These are phyloP conservation scores for Electrophaes corylata DNA, from an alignment of 2,888 invertebrate genomes.

Conservation along the genomic window DNA sequence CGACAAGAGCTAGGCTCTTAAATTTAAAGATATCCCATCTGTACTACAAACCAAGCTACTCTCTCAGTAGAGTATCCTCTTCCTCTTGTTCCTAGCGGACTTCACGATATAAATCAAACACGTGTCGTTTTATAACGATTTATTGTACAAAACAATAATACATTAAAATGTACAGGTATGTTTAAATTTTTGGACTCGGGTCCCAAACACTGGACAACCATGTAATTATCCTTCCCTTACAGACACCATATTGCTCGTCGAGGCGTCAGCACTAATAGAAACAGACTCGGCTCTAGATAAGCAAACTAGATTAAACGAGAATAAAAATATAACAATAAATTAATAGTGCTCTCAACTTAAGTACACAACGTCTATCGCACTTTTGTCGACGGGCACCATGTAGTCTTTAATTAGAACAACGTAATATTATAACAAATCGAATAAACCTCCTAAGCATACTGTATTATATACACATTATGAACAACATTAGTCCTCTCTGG, in stretches of 20 bases:
- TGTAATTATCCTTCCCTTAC: conserved; percentile 81
- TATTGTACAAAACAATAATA: conserved; percentile 86
- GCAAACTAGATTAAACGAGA: conserved; percentile 81
- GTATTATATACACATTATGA: conserved; percentile 84
- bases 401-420: conserved; percentile 83
- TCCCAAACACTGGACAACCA: conserved; percentile 82
- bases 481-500: conserved; percentile 77
- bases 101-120: conserved; percentile 56
- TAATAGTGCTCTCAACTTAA: conserved; percentile 82
- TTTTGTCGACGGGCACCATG: conserved; percentile 84
- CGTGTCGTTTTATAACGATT: conserved; percentile 82
- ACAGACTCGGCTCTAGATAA: conserved; percentile 81
- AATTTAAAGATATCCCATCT: too few species aligned
- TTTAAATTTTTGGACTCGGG: conserved; percentile 82
- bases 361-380: conserved; percentile 83
- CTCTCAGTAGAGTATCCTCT: too few species aligned
- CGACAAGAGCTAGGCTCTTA: too few species aligned
- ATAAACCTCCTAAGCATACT: conserved; percentile 83
- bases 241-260: conserved; percentile 84
- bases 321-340: conserved; percentile 83
- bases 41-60: too few species aligned
- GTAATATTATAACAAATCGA: conserved; percentile 82
- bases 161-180: conserved; percentile 86
- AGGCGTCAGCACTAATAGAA: conserved; percentile 83
- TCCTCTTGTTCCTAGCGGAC: too few species aligned